phyloP scores from a whole-genome alignment of 2,888 invertebrate species.

The Netelia melanura region DNA sequence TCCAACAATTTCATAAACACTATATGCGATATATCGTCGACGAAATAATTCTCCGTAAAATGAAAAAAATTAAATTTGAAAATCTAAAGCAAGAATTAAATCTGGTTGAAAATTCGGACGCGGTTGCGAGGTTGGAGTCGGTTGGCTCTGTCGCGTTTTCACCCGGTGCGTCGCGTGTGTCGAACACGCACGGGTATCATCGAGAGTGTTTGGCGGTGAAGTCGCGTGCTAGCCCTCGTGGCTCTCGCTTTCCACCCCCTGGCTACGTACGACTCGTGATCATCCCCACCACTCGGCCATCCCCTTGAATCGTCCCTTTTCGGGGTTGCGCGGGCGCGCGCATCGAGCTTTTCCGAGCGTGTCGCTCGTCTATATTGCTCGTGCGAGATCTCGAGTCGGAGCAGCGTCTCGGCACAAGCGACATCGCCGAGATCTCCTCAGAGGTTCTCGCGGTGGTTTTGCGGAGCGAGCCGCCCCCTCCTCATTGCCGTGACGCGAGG shows the following conservation, averaged over 20 bases:
- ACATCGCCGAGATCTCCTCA: slow-evolving; percentile 53
- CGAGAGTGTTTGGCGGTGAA: slow-evolving; percentile 73
- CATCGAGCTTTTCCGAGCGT: not conserved
- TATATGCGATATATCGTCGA: not conserved
- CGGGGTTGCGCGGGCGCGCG: slow-evolving; percentile 52
- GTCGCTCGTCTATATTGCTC: not conserved
- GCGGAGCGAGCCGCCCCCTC: slow-evolving; percentile 53
- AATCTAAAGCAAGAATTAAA: not conserved
- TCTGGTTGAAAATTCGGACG: slow-evolving; percentile 3
- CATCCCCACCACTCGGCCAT: slow-evolving; percentile 58
- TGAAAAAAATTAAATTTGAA: slow-evolving; percentile 12
- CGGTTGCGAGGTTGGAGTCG: slow-evolving; percentile 24
- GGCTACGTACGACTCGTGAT: slow-evolving; percentile 50
- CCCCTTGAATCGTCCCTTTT: slow-evolving; percentile 39
- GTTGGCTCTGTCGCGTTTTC: slow-evolving; percentile 56
- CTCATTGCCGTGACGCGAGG: slow-evolving; percentile 60
- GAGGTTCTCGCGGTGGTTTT: slow-evolving; percentile 38
- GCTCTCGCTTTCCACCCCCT: slow-evolving; percentile 66
- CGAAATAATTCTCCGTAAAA: slow-evolving; percentile 3
- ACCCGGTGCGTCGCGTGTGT: slow-evolving; percentile 72
- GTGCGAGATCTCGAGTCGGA: slow-evolving; percentile 20
- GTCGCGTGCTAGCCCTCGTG: slow-evolving; percentile 81
- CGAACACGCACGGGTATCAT: slow-evolving; percentile 77
- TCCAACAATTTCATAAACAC: not conserved
- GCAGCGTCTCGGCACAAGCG: slow-evolving; percentile 63